Percentiles rank a stretch among this genome's conserved stretches.
Conservation (phyloP, 2,888 invertebrate genomes). For the Nymphalis polychloros region DNA sequence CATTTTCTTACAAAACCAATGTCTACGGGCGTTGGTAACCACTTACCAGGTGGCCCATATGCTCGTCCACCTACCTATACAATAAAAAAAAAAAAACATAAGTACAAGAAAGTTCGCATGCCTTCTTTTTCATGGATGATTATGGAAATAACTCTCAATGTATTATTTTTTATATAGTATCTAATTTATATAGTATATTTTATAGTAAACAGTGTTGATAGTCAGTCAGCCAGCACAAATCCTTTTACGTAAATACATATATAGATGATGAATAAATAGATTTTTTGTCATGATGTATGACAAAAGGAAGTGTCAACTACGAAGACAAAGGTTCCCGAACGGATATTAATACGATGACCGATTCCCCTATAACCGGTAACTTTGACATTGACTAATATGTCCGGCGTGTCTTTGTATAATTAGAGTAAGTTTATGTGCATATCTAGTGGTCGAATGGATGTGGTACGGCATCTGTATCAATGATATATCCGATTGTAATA, state of each 20-base stretch:
- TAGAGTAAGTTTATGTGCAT: constrained; percentile 36
- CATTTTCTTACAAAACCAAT: too few relatives aligned
- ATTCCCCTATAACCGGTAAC: constrained; percentile 31
- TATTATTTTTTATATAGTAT: too few relatives aligned
- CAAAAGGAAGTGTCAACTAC: constrained; percentile 29
- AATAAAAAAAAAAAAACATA: too few relatives aligned
- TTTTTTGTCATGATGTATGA: constrained; percentile 19
- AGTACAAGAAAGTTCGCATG: too few relatives aligned
- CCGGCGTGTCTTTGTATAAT: constrained; percentile 40
- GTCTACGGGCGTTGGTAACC: too few relatives aligned
- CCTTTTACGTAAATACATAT: neutral
- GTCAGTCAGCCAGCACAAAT: too few relatives aligned
- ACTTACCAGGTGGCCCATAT: too few relatives aligned
- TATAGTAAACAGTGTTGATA: too few relatives aligned
- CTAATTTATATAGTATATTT: too few relatives aligned
- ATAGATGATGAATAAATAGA: neutral
- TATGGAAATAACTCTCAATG: too few relatives aligned
- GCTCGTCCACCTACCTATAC: too few relatives aligned
- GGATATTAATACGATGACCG: constrained; percentile 41
- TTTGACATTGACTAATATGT: constrained; percentile 40
- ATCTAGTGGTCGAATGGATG: constrained; percentile 25
- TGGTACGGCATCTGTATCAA: constrained; percentile 24
- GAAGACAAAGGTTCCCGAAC: constrained; percentile 35
- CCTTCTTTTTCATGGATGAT: too few relatives aligned
- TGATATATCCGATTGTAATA: constrained; percentile 19